Conservation (phyloP, 2,797 vertebrate species). For the Melanotaenia boesemani region DNA sequence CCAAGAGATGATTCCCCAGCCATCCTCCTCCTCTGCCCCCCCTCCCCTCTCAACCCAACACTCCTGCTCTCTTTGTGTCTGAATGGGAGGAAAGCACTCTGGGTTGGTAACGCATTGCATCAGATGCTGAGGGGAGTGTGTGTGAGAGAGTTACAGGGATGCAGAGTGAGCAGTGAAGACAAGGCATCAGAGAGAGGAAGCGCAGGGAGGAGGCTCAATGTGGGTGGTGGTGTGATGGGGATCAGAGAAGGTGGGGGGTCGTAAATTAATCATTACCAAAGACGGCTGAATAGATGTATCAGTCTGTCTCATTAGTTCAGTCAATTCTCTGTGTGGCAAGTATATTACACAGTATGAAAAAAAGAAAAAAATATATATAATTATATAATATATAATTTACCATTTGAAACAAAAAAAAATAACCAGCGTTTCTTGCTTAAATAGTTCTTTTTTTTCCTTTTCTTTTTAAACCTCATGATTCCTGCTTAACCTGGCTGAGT, state of each 20-base stretch:
- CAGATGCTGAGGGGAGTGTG: constrained; percentile 74
- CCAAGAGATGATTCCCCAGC: constrained; percentile 68
- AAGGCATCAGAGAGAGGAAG: constrained; percentile 37
- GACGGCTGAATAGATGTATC: constrained; percentile 78
- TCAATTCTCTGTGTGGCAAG: constrained; percentile 65
- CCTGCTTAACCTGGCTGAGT: constrained; percentile 10
- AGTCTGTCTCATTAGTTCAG: constrained; percentile 72
- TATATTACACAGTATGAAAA: constrained; percentile 37
- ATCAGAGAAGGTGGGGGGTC: constrained; percentile 66
- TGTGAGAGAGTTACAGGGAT: constrained; percentile 48
- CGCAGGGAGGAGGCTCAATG: constrained; percentile 36
- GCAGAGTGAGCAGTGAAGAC: constrained; percentile 46
- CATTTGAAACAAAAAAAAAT: constrained; percentile 40
- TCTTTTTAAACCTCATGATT: constrained; percentile 7
- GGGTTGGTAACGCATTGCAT: constrained; percentile 86
- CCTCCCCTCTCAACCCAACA: constrained; percentile 47
- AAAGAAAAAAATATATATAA: no score
- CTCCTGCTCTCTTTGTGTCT: constrained; percentile 83
- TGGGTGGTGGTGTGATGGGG: constrained; percentile 54
- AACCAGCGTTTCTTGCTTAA: constrained; percentile 15
- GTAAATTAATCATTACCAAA: constrained; percentile 82
- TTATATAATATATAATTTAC: not conserved
- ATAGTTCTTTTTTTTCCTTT: constrained; percentile 2
- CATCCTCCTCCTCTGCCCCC: constrained; percentile 7
- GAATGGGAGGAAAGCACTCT: constrained; percentile 75